phyloP scores from a whole-genome alignment of 2,888 invertebrate species.

The Graphium colonna region DNA sequence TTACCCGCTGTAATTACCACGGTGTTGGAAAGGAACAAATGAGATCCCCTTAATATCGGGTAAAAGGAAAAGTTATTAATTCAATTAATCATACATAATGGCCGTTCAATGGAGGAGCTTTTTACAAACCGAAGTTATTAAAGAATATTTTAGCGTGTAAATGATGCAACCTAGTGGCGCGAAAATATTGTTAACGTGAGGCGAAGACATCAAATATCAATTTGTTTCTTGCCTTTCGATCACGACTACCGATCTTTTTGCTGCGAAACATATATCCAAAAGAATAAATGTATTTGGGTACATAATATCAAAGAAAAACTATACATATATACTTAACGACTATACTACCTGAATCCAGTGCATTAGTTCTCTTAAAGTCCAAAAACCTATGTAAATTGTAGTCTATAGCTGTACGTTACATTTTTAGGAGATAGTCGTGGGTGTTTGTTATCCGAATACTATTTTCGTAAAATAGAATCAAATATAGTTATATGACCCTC shows the following conservation, averaged over 20 bases:
- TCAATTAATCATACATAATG: too few species aligned
- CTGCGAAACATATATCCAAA: conserved; percentile 43
- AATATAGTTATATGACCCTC: too few species aligned
- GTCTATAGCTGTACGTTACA: too few species aligned
- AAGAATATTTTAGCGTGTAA: conserved; percentile 46
- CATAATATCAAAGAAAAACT: too few species aligned
- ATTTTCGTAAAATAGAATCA: too few species aligned
- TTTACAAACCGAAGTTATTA: conserved; percentile 41
- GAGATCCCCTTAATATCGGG: conserved; percentile 25
- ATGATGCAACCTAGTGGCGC: conserved; percentile 38
- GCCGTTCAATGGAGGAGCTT: conserved; percentile 32
- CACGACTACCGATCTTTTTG: conserved; percentile 43
- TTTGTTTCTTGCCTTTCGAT: conserved; percentile 53
- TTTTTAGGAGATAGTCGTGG: too few species aligned
- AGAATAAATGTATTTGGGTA: conserved; percentile 37
- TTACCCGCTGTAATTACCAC: conserved; percentile 1
- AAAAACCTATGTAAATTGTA: too few species aligned
- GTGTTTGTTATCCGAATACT: too few species aligned
- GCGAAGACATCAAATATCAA: conserved; percentile 67
- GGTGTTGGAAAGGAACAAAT: conserved; percentile 10
- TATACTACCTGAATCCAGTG: too few species aligned
- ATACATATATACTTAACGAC: too few species aligned
- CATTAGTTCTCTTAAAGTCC: too few species aligned
- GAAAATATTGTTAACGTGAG: conserved; percentile 48
- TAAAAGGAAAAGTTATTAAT: conserved; percentile 37